phyloP scores from a whole-genome alignment of 2,888 invertebrate genomes.

The Oscheius onirici region DNA sequence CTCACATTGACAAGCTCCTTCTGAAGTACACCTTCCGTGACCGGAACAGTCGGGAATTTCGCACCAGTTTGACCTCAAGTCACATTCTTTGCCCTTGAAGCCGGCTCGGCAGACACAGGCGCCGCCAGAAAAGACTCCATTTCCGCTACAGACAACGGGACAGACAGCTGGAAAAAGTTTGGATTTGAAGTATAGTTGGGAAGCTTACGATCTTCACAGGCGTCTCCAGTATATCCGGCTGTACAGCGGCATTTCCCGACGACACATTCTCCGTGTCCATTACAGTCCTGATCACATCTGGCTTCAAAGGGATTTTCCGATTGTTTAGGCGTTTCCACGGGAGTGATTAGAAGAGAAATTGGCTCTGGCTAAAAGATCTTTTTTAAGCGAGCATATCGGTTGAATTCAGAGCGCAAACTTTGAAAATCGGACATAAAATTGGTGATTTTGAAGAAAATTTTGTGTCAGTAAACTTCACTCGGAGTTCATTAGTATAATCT shows the following conservation, averaged over 20 bases:
- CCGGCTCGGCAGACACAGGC: slow-evolving; percentile 51
- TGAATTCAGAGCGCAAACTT: no score
- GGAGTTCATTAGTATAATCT: no score
- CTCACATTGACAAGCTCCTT: slow-evolving; percentile 90
- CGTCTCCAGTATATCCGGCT: slow-evolving; percentile 45
- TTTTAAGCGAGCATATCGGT: no score
- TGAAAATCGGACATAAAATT: no score
- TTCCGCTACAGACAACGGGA: slow-evolving; percentile 93
- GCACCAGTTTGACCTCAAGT: slow-evolving; percentile 91
- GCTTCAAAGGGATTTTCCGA: slow-evolving; percentile 36
- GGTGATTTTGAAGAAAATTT: no score
- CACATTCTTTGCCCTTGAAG: slow-evolving; percentile 83
- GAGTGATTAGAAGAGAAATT: slow-evolving; percentile 3
- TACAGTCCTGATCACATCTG: slow-evolving; percentile 91
- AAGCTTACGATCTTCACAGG: slow-evolving; percentile 45
- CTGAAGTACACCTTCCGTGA: slow-evolving; percentile 87
- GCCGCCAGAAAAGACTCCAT: slow-evolving; percentile 85
- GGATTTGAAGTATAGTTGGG: no score
- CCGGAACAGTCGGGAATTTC: slow-evolving; percentile 93
- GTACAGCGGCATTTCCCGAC: slow-evolving; percentile 50
- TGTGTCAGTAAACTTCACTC: no score
- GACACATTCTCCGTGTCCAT: slow-evolving; percentile 93
- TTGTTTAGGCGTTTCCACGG: slow-evolving; percentile 21
- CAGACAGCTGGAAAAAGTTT: slow-evolving; percentile 86
- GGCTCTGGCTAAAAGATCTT: slow-evolving; percentile 14